Evolutionary conservation across 1,140 invertebrate species (phyloP).

Genomic region (Drosophila setifemur): DNA sequence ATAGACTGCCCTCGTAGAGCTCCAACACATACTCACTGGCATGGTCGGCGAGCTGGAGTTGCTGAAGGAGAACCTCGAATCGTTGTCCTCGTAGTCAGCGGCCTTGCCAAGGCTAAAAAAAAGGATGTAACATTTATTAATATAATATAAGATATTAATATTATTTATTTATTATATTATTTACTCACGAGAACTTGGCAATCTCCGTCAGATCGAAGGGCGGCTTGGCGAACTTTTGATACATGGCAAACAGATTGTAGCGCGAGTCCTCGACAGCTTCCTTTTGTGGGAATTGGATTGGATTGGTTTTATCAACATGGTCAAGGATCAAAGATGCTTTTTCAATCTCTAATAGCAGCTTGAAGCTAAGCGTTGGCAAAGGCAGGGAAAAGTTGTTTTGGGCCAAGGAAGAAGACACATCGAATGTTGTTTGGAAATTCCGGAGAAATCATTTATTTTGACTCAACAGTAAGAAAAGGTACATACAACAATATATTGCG

Average conservation of each 20-base stretch:
- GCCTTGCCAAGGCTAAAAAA: slow-evolving; percentile 54
- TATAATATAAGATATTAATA: too few relatives aligned
- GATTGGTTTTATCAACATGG: slow-evolving; percentile 31
- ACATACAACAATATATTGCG: slow-evolving; percentile 58
- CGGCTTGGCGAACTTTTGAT: slow-evolving; percentile 81
- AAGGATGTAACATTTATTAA: too few relatives aligned
- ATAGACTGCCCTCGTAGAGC: slow-evolving; percentile 13
- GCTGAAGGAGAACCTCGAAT: slow-evolving; percentile 89
- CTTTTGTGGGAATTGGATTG: slow-evolving; percentile 40
- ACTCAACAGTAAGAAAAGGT: slow-evolving; percentile 42
- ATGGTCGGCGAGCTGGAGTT: slow-evolving; percentile 88
- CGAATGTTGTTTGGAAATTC: slow-evolving; percentile 44
- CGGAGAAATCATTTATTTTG: slow-evolving; percentile 49
- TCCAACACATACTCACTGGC: slow-evolving; percentile 83
- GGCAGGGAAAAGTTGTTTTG: slow-evolving; percentile 1
- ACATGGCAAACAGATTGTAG: slow-evolving; percentile 81
- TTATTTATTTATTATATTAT: too few relatives aligned
- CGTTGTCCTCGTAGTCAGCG: slow-evolving; percentile 82
- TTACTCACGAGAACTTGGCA: slow-evolving; percentile 79
- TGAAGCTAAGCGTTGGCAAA: slow-evolving; percentile 41
- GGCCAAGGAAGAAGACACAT: slow-evolving; percentile 53
- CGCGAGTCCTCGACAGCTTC: slow-evolving; percentile 77
- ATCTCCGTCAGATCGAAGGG: slow-evolving; percentile 81
- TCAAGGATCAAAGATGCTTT: slow-evolving; percentile 38
- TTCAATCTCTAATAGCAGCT: background rate